Base-by-base conservation (phyloP, 2,797 vertebrate genomes). In the Otus scops region DNA sequence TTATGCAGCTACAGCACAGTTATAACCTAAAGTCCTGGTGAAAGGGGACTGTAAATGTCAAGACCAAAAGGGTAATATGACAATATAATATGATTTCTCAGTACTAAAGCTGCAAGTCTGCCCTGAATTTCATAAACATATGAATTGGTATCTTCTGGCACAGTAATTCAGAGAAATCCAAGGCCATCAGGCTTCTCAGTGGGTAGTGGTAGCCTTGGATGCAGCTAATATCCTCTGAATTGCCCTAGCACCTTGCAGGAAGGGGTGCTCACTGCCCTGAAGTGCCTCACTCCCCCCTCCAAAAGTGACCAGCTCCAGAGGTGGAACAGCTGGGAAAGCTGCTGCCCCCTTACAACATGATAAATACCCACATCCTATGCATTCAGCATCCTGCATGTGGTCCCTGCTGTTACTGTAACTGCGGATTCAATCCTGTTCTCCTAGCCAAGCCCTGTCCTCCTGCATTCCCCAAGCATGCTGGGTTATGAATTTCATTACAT, bases 381-480 rank as follows among this genome's bases (percentile, higher is more conserved):
- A 47, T 39, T 54, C 38, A 61, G 45, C 34, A 54, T 28, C 30
- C 48, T 36, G 28, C 57, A 57, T 0, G 3, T 19, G 22, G 50
- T 32, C 23, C 45, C 48, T 73, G 11, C 30, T 11, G 0, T 27
- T 24, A 14, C n/a, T 2, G 0, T 20, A 43, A 50, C 59, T n/a
- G n/a, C 7, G 2, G 36, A n/a, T 34, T 26, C 57, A 65, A 11
- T 4, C 27, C 34, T 43, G 17, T 18, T 65, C 67, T 69, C 47
- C 23, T 38, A 22, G 53, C 61, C 47, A 69, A 67, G 32, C 8
- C 23, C 57, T 10, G 23, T n/a, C 17, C 39, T 77, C 39, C 61
- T 70, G 38, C 4, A 1, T 20, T 74, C 26, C 32, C 41, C 11
- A 5, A 63, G 38, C 34, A 17, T 3, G 1, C 4, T 10, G 24